phyloP scores from a whole-genome alignment of 1,140 invertebrate genomes.

The Orussus abietinus region DNA sequence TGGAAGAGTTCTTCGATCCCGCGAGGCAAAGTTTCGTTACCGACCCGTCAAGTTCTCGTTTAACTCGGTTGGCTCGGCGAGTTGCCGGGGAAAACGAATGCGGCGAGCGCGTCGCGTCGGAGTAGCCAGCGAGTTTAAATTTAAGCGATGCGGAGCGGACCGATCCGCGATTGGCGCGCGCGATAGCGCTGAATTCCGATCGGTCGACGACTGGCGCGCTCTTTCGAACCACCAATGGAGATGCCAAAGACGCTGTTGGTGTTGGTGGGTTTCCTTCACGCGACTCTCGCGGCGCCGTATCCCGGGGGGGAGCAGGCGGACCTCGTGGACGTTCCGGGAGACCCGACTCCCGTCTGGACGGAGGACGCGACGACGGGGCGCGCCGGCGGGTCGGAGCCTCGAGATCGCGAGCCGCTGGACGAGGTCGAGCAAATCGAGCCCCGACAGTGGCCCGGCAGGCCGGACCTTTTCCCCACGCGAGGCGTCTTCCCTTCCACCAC shows the following conservation, averaged over 20 bases:
- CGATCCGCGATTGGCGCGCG: slow-evolving; percentile 10
- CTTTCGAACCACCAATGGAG: too few species aligned
- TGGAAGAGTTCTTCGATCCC: slow-evolving; percentile 1
- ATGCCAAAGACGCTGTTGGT: too few species aligned
- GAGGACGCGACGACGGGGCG: slow-evolving; percentile 8
- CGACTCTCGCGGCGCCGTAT: slow-evolving; percentile 13
- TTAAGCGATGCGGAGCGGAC: slow-evolving; percentile 18
- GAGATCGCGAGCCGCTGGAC: slow-evolving; percentile 28
- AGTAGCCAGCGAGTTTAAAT: too few species aligned
- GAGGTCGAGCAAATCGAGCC: slow-evolving; percentile 39
- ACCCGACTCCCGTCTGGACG: slow-evolving; percentile 8
- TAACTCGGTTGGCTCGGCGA: neutral
- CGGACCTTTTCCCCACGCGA: slow-evolving; percentile 23
- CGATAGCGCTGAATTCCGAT: too few species aligned
- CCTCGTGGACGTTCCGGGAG: slow-evolving; percentile 1
- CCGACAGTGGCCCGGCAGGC: slow-evolving; percentile 27
- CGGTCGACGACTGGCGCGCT: neutral
- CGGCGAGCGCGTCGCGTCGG: slow-evolving; percentile 1
- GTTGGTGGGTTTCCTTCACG: slow-evolving; percentile 15
- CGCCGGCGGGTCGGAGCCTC: neutral
- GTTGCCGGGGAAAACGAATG: neutral
- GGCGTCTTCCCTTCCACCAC: slow-evolving; percentile 21
- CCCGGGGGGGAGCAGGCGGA: neutral
- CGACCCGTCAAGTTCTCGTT: neutral
- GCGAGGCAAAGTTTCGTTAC: neutral